Percentiles rank a stretch among this genome's conserved stretches.
Conservation (phyloP, 2,888 invertebrate genomes). For the Aphrophora alni region DNA sequence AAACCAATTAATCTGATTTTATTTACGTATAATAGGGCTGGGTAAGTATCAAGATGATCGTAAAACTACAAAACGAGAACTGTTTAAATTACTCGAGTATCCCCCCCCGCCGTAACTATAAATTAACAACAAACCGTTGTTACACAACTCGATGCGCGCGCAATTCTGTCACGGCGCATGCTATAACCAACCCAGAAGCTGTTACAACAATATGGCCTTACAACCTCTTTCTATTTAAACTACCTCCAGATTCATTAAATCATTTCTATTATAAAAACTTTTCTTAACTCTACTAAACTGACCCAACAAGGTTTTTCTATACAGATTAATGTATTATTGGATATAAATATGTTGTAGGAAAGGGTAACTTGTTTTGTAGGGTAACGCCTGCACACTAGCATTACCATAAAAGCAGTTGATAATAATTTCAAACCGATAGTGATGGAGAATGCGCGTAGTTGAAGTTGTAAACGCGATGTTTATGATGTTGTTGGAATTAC, state of each 20-base stretch:
- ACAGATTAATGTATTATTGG: neutral
- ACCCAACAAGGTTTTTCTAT: neutral
- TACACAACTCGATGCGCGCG: neutral
- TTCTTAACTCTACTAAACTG: neutral
- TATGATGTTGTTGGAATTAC: too few species aligned
- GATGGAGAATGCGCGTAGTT: neutral
- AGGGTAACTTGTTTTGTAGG: neutral
- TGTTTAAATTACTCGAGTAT: too few species aligned
- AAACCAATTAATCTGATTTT: too few species aligned
- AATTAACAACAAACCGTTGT: too few species aligned
- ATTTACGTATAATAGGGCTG: too few species aligned
- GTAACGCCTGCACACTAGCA: too few species aligned
- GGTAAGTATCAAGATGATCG: too few species aligned
- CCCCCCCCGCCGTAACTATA: too few species aligned
- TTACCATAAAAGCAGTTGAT: neutral
- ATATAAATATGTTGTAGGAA: neutral
- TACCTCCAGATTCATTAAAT: neutral
- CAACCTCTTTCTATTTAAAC: neutral
- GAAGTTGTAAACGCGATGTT: too few species aligned
- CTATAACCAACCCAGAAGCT: neutral
- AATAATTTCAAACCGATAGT: neutral
- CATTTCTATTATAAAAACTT: neutral
- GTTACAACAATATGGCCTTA: too few species aligned
- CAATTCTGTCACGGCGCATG: neutral
- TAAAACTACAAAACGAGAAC: too few species aligned